Evolutionary conservation across 1,140 invertebrate species (phyloP), one percentile per base, ranked within the genome.

Genomic region (Luehdorfia chinensis): DNA sequence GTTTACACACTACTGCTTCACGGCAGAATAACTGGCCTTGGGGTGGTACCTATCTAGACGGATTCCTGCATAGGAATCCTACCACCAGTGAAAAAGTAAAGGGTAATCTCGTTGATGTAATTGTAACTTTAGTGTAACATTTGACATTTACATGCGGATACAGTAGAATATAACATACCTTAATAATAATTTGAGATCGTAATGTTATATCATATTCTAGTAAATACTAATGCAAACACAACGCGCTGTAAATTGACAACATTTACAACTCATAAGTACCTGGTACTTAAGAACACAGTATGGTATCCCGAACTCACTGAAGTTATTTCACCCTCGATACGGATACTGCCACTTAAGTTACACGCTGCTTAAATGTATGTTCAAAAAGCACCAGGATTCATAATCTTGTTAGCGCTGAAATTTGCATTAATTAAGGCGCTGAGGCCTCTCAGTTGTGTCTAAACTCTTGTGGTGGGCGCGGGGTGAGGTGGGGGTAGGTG

Each of bases 331-430:
- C 60, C 65, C 63, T 64, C 59, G 61, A n/a, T n/a, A 59, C 59
- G 64, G 59, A 68, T 66, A 62, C 56, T 59, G 55, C 64, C 68
- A 75, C 70, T 83, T 65, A 75, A 73, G 50, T 68, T n/a, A n/a
- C 59, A 59, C 65, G 53, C 58, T 59, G 53, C 66, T 66, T 62
- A 71, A 75, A 65, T 66, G 63, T 73, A 57, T 50, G 59, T 58
- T 74, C 71, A 81, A 81, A 84, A 84, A 83, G 75, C n/a, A n/a
- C 76, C 67, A 66, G 72, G 73, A 71, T 79, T 83, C 81, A 85
- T 85, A 85, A 85, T 85, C 81, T 85, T 85, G 81, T 85, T 85
- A 85, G 78, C 81, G 71, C 81, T 76, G 67, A 83, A 85, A 85
- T 85, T 85, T 85, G 81, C 81, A 85, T 85, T 85, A 85, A 85